Evolutionary conservation across 2,888 invertebrate genomes (phyloP), one percentile per base, ranked within the genome.

Genomic region (Drosophila tanythrix): DNA sequence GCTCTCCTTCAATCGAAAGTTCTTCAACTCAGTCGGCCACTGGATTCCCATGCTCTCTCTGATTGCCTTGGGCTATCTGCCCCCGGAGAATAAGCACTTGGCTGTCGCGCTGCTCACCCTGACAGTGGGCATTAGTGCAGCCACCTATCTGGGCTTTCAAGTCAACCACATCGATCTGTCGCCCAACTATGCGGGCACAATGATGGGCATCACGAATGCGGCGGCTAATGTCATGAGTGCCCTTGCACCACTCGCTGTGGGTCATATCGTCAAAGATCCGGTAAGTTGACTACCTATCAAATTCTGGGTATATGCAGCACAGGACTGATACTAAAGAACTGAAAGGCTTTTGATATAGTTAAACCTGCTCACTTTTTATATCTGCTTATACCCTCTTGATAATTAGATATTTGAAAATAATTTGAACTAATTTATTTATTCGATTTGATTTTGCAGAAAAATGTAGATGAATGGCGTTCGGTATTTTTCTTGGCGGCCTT

Each of bases 201-300:
- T 97, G 85, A 97, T 97, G 97, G 97, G 97, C 4, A 95, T 97
- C 78, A 97, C 97, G 1, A 97, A 97, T 91, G 96, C 96, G 5
- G 93, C 95, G 1, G 96, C 96, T 0, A 97, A 96, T 89, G 93
- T 97, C n/a, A 96, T 96, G 92, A 96, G 97, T 56, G 96, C 97
- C 60, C 91, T 97, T 78, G 97, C 97, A 0, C 97, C 97, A 0
- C 93, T 96, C 8, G 94, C 95, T 21, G 96, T 96, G 0, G 95
- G 96, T 2, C 89, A 95, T 7, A 94, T 97, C 5, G 95, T 97
- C 0, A 92, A 93, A 4, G 95, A 97, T 91, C 94, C 95, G 93
- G 97, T 96, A 92, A 92, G 94, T 83, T 62, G 4, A 35, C 2
- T 15, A n/a, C 13, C 11, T 6, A n/a, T 25, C 13, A 38, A 10